Evolutionary conservation across 1,140 invertebrate genomes (phyloP).

Genomic region (Bemisia tabaci): DNA sequence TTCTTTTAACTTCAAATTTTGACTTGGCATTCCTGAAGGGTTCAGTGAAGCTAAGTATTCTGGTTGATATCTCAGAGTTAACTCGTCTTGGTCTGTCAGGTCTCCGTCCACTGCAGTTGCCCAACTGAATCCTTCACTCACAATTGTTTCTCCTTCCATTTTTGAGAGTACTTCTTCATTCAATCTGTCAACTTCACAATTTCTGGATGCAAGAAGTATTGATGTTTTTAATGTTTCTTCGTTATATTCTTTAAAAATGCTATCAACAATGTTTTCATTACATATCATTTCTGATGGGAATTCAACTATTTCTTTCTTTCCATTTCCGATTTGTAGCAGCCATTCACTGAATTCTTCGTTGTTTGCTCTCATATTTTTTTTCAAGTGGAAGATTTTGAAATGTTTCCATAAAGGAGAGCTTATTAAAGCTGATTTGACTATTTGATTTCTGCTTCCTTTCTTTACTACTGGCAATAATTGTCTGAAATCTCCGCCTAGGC

Average conservation of each 20-base stretch:
- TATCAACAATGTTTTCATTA: not conserved
- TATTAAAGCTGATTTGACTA: not conserved
- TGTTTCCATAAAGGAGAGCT: not conserved
- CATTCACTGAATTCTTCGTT: not conserved
- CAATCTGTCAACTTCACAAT: not conserved
- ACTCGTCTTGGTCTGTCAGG: not conserved
- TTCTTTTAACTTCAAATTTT: not conserved
- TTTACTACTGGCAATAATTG: constrained; percentile 7
- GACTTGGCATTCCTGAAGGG: not conserved
- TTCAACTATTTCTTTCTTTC: not conserved
- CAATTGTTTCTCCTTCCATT: not conserved
- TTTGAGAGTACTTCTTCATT: not conserved
- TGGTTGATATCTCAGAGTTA: not conserved
- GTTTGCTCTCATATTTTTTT: not conserved
- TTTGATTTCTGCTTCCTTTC: not conserved
- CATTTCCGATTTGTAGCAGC: not conserved
- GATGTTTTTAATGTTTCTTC: not conserved
- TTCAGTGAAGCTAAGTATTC: not conserved
- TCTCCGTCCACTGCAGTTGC: not conserved
- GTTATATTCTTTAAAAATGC: not conserved
- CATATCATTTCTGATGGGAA: not conserved
- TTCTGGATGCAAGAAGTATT: not conserved
- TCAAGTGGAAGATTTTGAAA: constrained; percentile 1
- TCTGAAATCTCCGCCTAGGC: constrained; percentile 1
- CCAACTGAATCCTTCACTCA: not conserved